Evolutionary conservation across 1,140 invertebrate genomes (phyloP), one percentile per base, ranked within the genome.

Genomic region (Drosophila sechellia): DNA sequence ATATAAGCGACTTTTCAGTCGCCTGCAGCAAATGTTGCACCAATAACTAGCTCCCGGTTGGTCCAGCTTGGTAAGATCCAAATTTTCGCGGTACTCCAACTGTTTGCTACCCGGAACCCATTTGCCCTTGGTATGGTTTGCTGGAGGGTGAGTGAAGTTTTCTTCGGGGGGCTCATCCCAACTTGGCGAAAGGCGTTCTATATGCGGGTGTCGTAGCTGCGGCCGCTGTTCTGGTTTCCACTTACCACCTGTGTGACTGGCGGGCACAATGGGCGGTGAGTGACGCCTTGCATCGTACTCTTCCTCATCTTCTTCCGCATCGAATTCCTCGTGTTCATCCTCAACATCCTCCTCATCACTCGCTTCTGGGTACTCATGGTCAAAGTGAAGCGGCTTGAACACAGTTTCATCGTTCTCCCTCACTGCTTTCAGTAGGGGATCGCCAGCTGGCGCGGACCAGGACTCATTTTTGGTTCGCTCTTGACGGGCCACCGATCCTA

Each of bases 11-110:
- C 95, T 96, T 10, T 95, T 95, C 10, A 97, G 93, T 20, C 95
- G 93, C 49, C 96, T 93, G 81, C 96, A 96, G 80, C 96, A 97
- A 31, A 96, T 95, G 78, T 94, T 94, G 91, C 96, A 97, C 96
- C 96, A 96, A 92, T 95, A 97, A 17, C 65, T 83, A 12, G 63
- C 58, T 0, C 46, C 34, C 2, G 66, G 63, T 4, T 65, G 75
- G 73, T 94, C 94, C 13, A 95, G 93, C 1, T 94, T 93, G 45
- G 87, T 94, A 92, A 54, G 92, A 92, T 90, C 94, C 93, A 69
- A 92, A 71, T 77, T 94, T 93, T 90, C 85, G 1, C 85, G 73
- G 22, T 89, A 89, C n/a, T 89, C 84, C 84, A 87, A 43, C 63
- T 92, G 94, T 90, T 93, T 92, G 50, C 91, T 94, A 35, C 95